These are phyloP conservation scores for Salpingus planirostris DNA, from an alignment of 2,888 invertebrate genomes.

Conservation along the genomic window DNA sequence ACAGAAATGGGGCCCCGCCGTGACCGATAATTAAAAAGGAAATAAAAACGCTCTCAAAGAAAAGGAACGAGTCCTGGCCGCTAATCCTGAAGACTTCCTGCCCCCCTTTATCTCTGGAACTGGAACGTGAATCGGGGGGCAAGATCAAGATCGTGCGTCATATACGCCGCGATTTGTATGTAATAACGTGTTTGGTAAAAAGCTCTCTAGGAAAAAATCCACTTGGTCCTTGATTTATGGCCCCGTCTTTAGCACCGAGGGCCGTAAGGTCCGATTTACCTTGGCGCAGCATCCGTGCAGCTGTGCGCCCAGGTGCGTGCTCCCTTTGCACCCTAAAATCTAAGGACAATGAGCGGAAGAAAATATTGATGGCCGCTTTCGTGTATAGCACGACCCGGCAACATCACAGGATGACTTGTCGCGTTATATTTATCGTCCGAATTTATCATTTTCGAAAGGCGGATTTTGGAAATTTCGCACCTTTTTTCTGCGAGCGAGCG, in stretches of 20 bases:
- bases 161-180: conserved; percentile 22
- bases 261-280: conserved; percentile 31
- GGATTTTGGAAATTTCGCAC: too few species aligned
- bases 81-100: too few species aligned
- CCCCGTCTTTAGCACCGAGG: conserved; percentile 20
- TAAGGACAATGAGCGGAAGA: conserved; percentile 36
- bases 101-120: too few species aligned
- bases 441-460: too few species aligned
- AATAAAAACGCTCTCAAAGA: too few species aligned
- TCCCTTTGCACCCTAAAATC: conserved; percentile 37
- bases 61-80: too few species aligned
- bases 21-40: too few species aligned
- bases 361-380: conserved; percentile 29
- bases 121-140: too few species aligned
- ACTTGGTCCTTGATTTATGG: conserved; percentile 28
- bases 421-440: too few species aligned
- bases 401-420: conserved; percentile 4
- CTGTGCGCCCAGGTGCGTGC: conserved; percentile 42
- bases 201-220: conserved; percentile 26
- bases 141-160: conserved; percentile 29
- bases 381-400: conserved; percentile 5
- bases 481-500: too few species aligned
- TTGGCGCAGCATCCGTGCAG: conserved; percentile 40
- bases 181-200: conserved; percentile 28
- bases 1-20: too few species aligned